Evolutionary conservation across 2,113 vertebrate species (phyloP).

Genomic region (Barnardius zonarius): DNA sequence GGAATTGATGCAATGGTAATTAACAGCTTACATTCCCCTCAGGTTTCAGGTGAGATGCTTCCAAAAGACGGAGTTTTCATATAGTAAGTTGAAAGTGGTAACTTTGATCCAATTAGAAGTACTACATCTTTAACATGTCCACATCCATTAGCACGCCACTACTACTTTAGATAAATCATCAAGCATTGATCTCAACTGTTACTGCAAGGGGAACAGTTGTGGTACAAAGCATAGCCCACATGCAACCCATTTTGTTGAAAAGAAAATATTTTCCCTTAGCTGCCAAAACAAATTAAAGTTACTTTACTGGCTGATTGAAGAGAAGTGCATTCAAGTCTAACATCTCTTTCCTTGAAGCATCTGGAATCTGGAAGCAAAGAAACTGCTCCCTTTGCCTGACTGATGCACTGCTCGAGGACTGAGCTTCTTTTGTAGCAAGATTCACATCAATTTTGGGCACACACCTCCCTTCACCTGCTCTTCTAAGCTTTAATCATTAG

Average conservation of each 20-base stretch:
- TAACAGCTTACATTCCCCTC: background rate
- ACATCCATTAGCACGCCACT: background rate
- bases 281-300: conserved; percentile 14
- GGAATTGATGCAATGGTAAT: background rate
- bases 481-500: background rate
- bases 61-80: background rate
- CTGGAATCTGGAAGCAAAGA: background rate
- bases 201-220: background rate
- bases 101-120: background rate
- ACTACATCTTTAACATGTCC: background rate
- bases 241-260: background rate
- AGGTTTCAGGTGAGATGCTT: background rate
- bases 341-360: background rate
- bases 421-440: background rate
- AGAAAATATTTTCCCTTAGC: conserved; percentile 9
- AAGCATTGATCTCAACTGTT: background rate
- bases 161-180: background rate
- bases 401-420: background rate
- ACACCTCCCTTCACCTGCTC: background rate
- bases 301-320: background rate
- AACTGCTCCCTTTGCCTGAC: background rate
- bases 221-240: background rate
- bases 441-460: background rate
- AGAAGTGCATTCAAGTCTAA: background rate
- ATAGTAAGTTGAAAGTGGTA: background rate